Percentiles rank a stretch among this genome's conserved stretches.
phyloP scores from a whole-genome alignment of 2,113 vertebrate genomes.

The Alethe castanea region DNA sequence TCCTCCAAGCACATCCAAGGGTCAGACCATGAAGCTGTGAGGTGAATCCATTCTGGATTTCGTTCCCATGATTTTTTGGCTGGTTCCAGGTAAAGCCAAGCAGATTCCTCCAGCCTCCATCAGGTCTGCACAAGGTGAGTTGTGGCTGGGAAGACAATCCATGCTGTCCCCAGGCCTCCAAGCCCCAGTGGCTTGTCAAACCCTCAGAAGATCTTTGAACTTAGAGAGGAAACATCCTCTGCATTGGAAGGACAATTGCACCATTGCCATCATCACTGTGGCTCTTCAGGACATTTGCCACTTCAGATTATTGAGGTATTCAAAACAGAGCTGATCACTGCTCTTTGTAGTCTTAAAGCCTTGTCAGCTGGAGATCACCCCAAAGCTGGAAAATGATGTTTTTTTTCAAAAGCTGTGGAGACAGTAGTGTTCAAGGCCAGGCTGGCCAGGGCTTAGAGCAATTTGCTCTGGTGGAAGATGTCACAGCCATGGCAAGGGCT shows the following conservation, averaged over 20 bases:
- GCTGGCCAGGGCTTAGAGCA: neutral
- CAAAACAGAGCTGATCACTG: neutral
- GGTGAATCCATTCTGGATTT: fast-evolving
- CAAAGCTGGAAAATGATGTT: neutral
- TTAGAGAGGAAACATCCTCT: neutral
- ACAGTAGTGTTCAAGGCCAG: neutral
- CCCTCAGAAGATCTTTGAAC: neutral
- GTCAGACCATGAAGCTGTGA: fast-evolving
- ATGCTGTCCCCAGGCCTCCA: neutral
- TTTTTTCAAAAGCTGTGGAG: neutral
- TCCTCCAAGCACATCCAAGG: neutral
- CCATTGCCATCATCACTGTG: fast-evolving
- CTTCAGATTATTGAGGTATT: neutral
- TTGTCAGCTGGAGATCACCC: neutral
- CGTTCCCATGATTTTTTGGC: neutral
- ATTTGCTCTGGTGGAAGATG: neutral
- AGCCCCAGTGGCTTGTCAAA: neutral
- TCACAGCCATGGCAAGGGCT: neutral
- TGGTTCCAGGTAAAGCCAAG: neutral
- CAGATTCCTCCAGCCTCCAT: neutral
- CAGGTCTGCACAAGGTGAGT: neutral
- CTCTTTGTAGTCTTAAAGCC: neutral
- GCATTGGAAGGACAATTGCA: fast-evolving
- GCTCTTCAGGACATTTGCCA: neutral
- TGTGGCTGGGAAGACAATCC: neutral